Evolutionary conservation across 2,113 vertebrate genomes (phyloP).

Genomic region (Salminus brasiliensis): DNA sequence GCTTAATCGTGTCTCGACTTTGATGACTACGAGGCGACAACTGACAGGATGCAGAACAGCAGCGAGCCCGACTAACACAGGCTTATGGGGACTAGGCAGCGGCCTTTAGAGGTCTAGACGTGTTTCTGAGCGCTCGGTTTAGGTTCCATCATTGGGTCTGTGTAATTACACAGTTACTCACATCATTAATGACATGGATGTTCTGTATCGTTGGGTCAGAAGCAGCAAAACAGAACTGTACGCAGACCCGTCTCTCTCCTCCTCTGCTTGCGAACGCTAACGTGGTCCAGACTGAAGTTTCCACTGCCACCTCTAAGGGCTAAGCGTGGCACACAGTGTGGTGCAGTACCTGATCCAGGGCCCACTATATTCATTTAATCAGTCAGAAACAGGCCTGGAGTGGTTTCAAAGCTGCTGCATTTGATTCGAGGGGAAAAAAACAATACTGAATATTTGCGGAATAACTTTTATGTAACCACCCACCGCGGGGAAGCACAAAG

Average conservation of each 20-base stretch:
- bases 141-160: no score
- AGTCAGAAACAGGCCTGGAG: neutral
- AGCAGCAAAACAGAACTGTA: no score
- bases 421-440: neutral
- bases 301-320: no score
- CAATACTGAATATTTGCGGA: neutral
- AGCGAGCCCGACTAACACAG: constrained; percentile 34
- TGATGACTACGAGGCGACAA: constrained; percentile 61
- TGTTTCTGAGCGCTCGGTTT: no score
- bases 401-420: neutral
- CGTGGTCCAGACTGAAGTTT: no score
- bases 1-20: constrained; percentile 54
- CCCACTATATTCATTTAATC: constrained; percentile 8
- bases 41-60: constrained; percentile 59
- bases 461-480: constrained; percentile 40
- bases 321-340: neutral
- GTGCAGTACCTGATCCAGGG: constrained; percentile 19
- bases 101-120: no score
- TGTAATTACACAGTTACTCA: no score
- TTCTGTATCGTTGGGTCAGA: no score
- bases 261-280: no score
- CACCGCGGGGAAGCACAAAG: constrained; percentile 15
- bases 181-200: no score
- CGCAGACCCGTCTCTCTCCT: no score
- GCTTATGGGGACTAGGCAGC: constrained; percentile 34